Evolutionary conservation across 2,797 vertebrate genomes (phyloP).

Genomic region (Acipenser ruthenus): DNA sequence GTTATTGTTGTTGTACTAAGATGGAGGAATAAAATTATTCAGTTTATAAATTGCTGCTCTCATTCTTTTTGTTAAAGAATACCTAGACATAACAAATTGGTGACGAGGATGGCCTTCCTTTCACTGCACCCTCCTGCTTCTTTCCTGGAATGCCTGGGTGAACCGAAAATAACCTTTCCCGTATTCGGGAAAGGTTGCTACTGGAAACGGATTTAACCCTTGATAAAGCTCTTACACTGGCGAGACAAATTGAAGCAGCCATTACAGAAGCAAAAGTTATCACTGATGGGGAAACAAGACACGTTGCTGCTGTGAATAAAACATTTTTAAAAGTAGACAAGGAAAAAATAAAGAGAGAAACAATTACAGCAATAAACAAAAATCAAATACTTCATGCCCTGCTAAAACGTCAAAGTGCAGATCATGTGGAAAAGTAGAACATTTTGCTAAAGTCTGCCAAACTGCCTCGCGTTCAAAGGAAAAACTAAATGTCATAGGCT

Average conservation of each 20-base stretch:
- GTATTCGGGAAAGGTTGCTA: background rate
- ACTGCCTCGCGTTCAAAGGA: too few relatives aligned
- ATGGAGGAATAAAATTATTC: too few relatives aligned
- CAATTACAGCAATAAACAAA: background rate
- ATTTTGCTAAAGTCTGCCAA: too few relatives aligned
- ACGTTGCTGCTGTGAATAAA: slow-evolving; percentile 11
- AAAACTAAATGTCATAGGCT: too few relatives aligned
- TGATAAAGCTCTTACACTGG: slow-evolving; percentile 8
- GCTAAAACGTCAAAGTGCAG: background rate
- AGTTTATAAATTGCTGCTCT: too few relatives aligned
- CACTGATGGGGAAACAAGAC: slow-evolving; percentile 13
- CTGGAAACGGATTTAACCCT: background rate
- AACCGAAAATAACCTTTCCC: background rate
- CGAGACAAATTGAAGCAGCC: slow-evolving; percentile 12
- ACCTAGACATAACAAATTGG: too few relatives aligned
- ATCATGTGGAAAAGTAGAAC: too few relatives aligned
- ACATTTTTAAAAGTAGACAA: background rate
- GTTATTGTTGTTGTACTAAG: too few relatives aligned
- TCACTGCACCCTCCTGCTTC: too few relatives aligned
- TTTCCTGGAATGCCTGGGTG: too few relatives aligned
- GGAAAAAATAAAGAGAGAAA: background rate
- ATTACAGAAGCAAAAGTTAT: slow-evolving; percentile 19
- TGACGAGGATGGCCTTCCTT: too few relatives aligned
- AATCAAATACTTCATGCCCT: background rate
- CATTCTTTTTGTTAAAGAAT: too few relatives aligned